A percentile compares a stretch with the other conserved stretches of the same genome.
These are phyloP conservation scores for Stenchaetothrips biformis DNA, from an alignment of 2,888 invertebrate genomes.

Conservation along the genomic window DNA sequence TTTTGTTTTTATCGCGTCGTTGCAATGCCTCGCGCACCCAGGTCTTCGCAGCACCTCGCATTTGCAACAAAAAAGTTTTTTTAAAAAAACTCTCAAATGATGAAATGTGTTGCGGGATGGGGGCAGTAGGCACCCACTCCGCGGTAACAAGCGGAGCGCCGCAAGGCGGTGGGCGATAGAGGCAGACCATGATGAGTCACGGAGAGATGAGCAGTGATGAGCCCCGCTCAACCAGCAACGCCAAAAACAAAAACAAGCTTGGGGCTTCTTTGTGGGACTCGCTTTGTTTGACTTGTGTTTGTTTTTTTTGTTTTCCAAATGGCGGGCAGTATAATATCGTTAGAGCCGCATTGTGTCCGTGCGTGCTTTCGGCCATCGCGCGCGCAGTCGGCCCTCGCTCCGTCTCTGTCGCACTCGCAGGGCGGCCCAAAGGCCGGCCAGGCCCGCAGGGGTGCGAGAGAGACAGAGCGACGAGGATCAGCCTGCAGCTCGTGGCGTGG, in stretches of 20 bases:
- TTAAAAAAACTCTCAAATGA: no score
- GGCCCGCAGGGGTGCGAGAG: no score
- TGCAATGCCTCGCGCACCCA: not conserved
- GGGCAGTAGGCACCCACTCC: no score
- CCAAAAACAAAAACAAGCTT: not conserved
- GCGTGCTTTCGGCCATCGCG: not conserved
- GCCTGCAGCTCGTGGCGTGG: not conserved
- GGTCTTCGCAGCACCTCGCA: not conserved
- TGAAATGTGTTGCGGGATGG: no score
- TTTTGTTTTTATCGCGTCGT: not conserved
- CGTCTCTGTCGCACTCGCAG: not conserved
- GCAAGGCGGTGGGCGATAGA: no score
- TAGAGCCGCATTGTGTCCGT: not conserved
- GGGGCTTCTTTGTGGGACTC: not conserved
- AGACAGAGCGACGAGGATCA: not conserved
- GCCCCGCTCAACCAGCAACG: no score
- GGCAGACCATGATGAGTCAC: no score
- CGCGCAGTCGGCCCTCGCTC: not conserved
- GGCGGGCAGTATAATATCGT: not conserved
- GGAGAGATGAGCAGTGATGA: no score
- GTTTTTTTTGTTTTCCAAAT: not conserved
- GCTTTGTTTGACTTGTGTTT: not conserved
- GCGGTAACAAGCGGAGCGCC: no score
- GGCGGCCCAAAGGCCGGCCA: no score
- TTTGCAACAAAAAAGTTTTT: not conserved